Evolutionary conservation across 2,797 vertebrate genomes (phyloP).

Genomic region (Sebastiscus albofasciatus): DNA sequence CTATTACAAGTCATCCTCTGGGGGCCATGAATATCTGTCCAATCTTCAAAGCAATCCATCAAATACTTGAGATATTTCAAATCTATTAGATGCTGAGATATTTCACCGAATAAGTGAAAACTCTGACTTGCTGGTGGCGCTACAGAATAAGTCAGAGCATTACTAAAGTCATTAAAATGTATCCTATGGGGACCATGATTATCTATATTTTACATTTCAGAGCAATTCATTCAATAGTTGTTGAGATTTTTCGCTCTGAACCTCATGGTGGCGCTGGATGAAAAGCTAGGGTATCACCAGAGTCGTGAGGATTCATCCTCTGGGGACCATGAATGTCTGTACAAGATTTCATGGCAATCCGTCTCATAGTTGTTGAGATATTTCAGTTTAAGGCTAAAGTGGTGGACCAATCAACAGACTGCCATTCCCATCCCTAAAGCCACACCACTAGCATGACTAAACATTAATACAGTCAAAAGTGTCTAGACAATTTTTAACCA

Average conservation of each 20-base stretch:
- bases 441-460: rapidly evolving
- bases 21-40: background rate
- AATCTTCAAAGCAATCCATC: background rate
- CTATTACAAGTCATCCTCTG: background rate
- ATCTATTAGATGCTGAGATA: background rate
- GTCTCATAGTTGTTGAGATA: background rate
- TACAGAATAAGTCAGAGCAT: background rate
- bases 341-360: background rate
- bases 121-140: too few relatives aligned
- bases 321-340: background rate
- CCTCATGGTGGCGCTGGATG: background rate
- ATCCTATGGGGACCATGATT: background rate
- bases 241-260: background rate
- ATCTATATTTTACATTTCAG: rapidly evolving
- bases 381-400: background rate
- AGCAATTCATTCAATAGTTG: background rate
- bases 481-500: background rate
- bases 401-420: rapidly evolving
- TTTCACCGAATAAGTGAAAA: background rate
- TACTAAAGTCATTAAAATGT: background rate
- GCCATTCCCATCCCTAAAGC: background rate
- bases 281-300: background rate
- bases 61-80: background rate
- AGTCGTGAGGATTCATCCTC: rapidly evolving
- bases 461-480: background rate